These are phyloP conservation scores for Pelodytes ibericus DNA, from an alignment of 2,797 vertebrate species.

Conservation along the genomic window DNA sequence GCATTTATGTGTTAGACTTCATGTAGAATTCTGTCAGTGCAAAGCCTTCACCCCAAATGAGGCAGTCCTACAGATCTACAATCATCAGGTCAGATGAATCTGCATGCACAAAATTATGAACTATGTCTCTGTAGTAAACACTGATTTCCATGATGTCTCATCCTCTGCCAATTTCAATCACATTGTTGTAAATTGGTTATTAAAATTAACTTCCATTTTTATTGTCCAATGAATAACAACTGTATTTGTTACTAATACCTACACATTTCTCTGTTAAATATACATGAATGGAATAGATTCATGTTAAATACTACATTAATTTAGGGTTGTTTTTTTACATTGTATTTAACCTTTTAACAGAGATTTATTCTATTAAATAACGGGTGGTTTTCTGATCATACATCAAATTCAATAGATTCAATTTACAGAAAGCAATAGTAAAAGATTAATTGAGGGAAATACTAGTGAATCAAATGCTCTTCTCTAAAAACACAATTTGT, in stretches of 20 bases:
- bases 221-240: no score
- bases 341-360: no score
- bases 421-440: not conserved
- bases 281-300: no score
- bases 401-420: not conserved
- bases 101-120: slow-evolving; percentile 37
- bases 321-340: no score
- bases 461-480: not conserved
- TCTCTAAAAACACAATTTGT: not conserved
- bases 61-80: not conserved
- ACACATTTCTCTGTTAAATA: no score
- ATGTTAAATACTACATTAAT: no score
- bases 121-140: slow-evolving; percentile 37
- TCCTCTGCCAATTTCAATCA: not conserved
- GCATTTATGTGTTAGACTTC: slow-evolving; percentile 55
- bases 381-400: not conserved
- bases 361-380: not conserved
- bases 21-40: slow-evolving; percentile 59
- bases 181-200: not conserved
- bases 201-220: not conserved
- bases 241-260: no score
- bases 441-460: not conserved
- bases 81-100: slow-evolving; percentile 18
- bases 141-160: slow-evolving; percentile 16
- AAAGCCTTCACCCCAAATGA: slow-evolving; percentile 37